Evolutionary conservation across 2,797 vertebrate species (phyloP), one percentile per base, ranked within the genome.

Genomic region (Phataginus tricuspis): DNA sequence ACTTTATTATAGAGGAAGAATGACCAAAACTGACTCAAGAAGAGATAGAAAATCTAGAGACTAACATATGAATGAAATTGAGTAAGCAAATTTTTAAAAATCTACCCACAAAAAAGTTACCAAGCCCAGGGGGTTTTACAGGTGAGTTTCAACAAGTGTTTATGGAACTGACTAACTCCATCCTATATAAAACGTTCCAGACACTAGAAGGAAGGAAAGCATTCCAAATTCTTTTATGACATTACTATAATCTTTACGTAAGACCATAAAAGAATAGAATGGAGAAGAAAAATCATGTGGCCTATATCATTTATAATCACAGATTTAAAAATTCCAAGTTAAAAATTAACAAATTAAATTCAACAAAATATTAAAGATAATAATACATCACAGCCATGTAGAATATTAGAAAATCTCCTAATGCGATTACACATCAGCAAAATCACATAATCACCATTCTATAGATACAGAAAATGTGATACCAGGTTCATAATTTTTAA

Each of bases 41-140:
- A 85, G 64, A 72, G 18, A 83, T 0, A 78, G 6, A 51, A 90
- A 91, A 87, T 75, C 34, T 53, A 90, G 39, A 78, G 5, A 66
- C 7, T 79, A 64, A 85, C 92, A 69, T 83, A 90, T 74, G 64
- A 90, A 77, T 53, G 27, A 90, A 74, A 90, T 8, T 86, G 31
- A 79, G 27, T 72, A 57, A 72, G 25, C 71, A 51, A 75, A 42
- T 45, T 19, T 37, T 0, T 11, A 45, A 45, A 61, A 94, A 82
- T 42, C 51, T 79, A 45, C 27, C 25, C 34, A 39, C 68, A n/a
- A 78, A 85, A 74, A 90, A 49, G 6, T 7, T 80, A 29, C 18
- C 31, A 66, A 39, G 31, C 15, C 5, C 57, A 80, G 45, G 45
- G 23, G 55, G 27, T 68, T 68, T 59, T 74, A 87, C 25, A 75